Base-by-base conservation (phyloP, 2,113 vertebrate genomes). In the Corythoichthys haematopterus region DNA sequence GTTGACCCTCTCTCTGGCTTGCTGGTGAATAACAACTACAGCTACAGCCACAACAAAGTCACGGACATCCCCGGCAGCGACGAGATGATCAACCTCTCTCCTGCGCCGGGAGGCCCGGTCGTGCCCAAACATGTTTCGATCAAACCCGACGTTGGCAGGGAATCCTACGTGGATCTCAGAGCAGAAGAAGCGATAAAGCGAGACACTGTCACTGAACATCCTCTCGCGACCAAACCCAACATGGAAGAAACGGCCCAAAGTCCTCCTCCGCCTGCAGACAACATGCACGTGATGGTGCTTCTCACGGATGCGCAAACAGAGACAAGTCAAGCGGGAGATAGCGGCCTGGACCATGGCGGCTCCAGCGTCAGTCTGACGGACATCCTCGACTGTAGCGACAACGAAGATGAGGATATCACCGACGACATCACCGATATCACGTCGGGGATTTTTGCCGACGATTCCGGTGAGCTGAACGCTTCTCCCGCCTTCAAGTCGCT, bases 361-460 rank as follows among this genome's bases (percentile, higher is more conserved):
- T 93, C 92, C 46, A 85, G 87, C 0, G 2, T 87, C 55, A 90
- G 90, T 72, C 91, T 93, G 0, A 87, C 88, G 0, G 91, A 93
- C 65, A 84, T 64, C 36, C 91, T 93, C 0, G 93, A 91, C 20
- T 88, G 87, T 66, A 94, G 93, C 0, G 92, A 92, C 3, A 92
- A 92, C 0, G 92, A 92, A 28, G 80, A 88, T 0, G 83, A 91
- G 0, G 63, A 65, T 38, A 80, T 69, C 10, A 85, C 84, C 1
- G 91, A 94, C 0, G 94, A 95, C 51, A 87, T 90, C 3, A 90
- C 93, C 0, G 93, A 96, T n/a, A 80, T 93, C 55, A 94, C 94
- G 38, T 94, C 93, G 0, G 93, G 93, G 0, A 76, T 93, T 79
- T 94, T 95, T 38, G 91, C 87, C 0, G 94, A 94, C 36, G 94